Conservation (phyloP, 2,113 vertebrate species). For the Ctenodactylus gundi region DNA sequence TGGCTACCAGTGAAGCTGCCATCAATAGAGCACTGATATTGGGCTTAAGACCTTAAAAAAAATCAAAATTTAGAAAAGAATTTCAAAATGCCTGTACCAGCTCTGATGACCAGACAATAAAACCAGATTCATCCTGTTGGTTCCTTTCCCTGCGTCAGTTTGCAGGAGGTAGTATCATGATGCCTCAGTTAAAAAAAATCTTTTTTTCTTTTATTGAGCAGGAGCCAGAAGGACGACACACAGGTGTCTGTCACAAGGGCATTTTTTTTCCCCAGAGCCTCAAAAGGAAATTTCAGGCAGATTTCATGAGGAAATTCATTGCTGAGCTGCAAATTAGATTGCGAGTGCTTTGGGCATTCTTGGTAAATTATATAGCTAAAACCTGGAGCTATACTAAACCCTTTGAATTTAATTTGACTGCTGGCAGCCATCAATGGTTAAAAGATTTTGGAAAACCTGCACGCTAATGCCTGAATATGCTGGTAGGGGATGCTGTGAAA, state of each 20-base stretch:
- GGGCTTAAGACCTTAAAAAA: neutral
- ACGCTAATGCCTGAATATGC: slow-evolving; percentile 49
- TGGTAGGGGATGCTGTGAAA: slow-evolving; percentile 29
- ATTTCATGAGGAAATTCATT: slow-evolving; percentile 74
- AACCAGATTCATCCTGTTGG: neutral
- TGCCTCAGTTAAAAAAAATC: neutral
- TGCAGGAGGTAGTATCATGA: neutral
- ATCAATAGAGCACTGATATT: neutral
- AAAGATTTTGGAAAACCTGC: slow-evolving; percentile 75
- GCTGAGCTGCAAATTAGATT: slow-evolving; percentile 77
- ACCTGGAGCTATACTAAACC: slow-evolving; percentile 67
- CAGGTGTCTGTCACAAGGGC: slow-evolving; percentile 19
- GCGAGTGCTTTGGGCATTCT: slow-evolving; percentile 68
- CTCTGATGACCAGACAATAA: neutral
- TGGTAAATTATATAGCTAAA: slow-evolving; percentile 75
- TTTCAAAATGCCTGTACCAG: neutral
- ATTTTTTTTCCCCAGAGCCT: slow-evolving; percentile 6
- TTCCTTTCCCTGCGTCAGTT: neutral
- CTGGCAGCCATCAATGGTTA: slow-evolving; percentile 72
- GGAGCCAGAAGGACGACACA: slow-evolving; percentile 63
- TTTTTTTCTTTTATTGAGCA: neutral
- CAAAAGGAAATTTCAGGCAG: slow-evolving; percentile 73
- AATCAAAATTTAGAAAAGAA: neutral
- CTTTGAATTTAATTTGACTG: slow-evolving; percentile 79
- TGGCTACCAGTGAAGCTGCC: neutral